A percentile compares a stretch with the other conserved stretches of the same genome.
Conservation (phyloP, 2,797 vertebrate species). For the Chloroceryle amazona region DNA sequence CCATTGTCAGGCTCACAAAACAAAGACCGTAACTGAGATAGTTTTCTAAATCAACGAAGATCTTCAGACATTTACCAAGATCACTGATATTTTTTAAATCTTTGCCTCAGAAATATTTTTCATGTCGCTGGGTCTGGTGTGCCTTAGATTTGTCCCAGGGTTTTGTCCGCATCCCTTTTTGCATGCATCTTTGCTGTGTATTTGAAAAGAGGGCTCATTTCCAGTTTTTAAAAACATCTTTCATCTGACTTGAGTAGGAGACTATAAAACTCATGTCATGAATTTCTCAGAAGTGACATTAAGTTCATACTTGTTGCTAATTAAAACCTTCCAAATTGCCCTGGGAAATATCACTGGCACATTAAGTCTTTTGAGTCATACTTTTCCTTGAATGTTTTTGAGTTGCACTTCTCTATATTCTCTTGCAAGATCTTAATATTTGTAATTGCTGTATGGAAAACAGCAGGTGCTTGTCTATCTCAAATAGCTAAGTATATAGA, state of each 20-base stretch:
- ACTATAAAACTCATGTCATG: slow-evolving; percentile 1
- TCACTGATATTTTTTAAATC: not conserved
- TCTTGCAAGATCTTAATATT: slow-evolving; percentile 63
- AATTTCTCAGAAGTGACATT: slow-evolving; percentile 54
- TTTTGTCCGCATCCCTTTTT: not conserved
- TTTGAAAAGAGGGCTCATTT: not conserved
- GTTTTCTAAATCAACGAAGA: not conserved
- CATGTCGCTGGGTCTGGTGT: not conserved
- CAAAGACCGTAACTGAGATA: not conserved
- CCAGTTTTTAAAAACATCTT: slow-evolving; percentile 47
- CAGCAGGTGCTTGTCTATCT: slow-evolving; percentile 71
- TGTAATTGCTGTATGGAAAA: slow-evolving; percentile 74
- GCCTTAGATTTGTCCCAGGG: not conserved
- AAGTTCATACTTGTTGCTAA: slow-evolving; percentile 74
- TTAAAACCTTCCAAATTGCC: slow-evolving; percentile 75
- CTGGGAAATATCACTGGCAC: slow-evolving; percentile 57
- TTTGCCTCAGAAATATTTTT: not conserved
- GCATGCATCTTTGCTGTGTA: not conserved
- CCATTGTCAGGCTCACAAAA: not conserved
- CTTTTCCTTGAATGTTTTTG: slow-evolving; percentile 72
- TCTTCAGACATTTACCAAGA: not conserved
- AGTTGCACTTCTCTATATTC: slow-evolving; percentile 71
- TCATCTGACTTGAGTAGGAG: slow-evolving; percentile 36
- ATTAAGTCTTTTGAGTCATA: slow-evolving; percentile 73
- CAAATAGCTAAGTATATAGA: slow-evolving; percentile 61